These are phyloP conservation scores for Dryoscopus gambensis DNA, from an alignment of 2,113 vertebrate genomes.

Conservation along the genomic window DNA sequence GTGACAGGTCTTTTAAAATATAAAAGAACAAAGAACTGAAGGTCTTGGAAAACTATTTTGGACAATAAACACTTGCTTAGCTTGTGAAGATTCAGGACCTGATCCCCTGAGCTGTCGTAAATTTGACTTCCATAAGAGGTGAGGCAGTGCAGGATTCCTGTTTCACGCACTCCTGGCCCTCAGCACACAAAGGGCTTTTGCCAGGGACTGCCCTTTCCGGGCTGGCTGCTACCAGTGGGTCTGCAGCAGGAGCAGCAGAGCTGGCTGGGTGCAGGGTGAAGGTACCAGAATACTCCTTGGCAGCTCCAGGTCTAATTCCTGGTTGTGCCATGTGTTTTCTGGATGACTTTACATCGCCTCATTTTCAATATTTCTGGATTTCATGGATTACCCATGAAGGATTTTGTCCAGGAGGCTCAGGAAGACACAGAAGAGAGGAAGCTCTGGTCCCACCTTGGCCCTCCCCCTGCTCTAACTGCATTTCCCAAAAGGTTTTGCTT, in stretches of 20 bases:
- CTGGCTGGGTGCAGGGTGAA: neutral
- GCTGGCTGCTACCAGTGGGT: neutral
- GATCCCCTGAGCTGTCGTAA: neutral
- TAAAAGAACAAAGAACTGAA: neutral
- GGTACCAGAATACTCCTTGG: neutral
- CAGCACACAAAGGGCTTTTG: neutral
- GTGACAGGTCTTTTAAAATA: neutral
- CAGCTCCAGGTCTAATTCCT: neutral
- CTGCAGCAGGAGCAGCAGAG: neutral
- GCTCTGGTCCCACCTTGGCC: neutral
- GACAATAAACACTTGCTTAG: neutral
- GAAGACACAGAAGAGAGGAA: neutral
- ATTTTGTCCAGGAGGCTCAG: neutral
- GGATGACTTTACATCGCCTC: neutral
- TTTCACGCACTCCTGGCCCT: neutral
- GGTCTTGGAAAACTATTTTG: neutral
- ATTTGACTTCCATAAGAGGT: neutral
- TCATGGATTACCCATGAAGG: neutral
- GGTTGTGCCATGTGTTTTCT: neutral
- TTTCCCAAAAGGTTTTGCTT: neutral
- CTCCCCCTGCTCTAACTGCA: neutral
- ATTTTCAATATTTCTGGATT: neutral
- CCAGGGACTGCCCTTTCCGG: neutral
- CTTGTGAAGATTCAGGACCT: neutral
- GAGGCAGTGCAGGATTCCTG: neutral